phyloP scores from a whole-genome alignment of 2,113 vertebrate species.

The Peromyscus polionotus region DNA sequence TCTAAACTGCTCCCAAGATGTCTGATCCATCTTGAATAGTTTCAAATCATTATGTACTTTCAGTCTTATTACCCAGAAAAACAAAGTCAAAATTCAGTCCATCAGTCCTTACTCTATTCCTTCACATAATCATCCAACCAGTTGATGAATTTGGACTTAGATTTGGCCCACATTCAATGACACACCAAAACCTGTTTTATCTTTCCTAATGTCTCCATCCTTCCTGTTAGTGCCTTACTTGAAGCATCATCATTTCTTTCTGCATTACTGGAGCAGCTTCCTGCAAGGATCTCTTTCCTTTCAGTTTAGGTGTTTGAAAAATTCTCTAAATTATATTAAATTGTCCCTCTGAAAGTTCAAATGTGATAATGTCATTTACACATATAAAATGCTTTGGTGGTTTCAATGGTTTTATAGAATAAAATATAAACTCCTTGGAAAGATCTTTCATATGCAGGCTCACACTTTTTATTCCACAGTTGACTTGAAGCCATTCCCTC shows the following conservation, averaged over 20 bases:
- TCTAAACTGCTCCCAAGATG: background rate
- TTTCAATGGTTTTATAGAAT: background rate
- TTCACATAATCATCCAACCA: background rate
- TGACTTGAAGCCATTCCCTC: background rate
- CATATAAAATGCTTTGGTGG: conserved; percentile 16
- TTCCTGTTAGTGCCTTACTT: background rate
- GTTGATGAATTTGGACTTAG: background rate
- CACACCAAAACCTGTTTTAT: background rate
- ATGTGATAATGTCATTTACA: background rate
- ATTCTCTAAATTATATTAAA: conserved; percentile 4
- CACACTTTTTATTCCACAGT: background rate
- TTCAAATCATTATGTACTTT: background rate
- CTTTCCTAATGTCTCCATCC: background rate
- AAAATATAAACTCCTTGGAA: background rate
- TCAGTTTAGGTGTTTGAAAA: background rate
- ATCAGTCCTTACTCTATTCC: background rate
- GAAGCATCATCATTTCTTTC: conserved; percentile 1
- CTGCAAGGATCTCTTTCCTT: background rate
- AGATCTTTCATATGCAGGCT: background rate
- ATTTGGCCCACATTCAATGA: background rate
- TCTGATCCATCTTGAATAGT: background rate
- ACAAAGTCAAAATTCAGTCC: background rate
- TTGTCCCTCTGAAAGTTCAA: conserved; percentile 23
- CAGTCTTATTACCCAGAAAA: background rate
- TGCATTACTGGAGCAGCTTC: background rate